Base-by-base conservation (phyloP, 2,888 invertebrate species). In the Leptopilina syphax region DNA sequence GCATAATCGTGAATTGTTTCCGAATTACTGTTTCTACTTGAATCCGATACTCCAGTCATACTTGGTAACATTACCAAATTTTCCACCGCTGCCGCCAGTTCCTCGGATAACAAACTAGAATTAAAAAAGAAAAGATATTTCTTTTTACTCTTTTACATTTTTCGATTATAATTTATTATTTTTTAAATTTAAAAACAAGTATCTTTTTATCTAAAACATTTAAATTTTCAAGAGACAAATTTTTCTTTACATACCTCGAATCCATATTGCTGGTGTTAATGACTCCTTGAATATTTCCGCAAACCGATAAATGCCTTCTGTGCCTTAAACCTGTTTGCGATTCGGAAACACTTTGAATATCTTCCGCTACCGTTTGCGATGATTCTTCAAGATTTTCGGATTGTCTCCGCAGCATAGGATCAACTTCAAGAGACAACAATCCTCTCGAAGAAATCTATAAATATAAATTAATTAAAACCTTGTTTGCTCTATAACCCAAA, bases 1-100 rank as follows among this genome's bases (percentile, higher is more conserved):
- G 98, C 97, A 89, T 98, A 98, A 91, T 98, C 98, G 89, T 98
- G 98, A 1, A 96, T 95, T 79, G 94, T 93, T 85, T 93, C 93
- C 47, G 91, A 92, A 65, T 90, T 89, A 83, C 92, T 92, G 83
- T 92, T 91, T 7, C 89, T 85, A 77, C 79, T 88, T 27, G 88
- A 86, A 78, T 90, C 89, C 68, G 89, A 86, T 81, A 87, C 87
- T 81, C 92, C 90, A 79, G 90, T 87, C 79, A 91, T 89, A 77
- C 88, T 90, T 3, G 92, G 92, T 60, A 93, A 87, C 83, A 94
- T 93, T 12, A 93, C 93, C 65, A 94, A 90, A 78, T 94, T 94
- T 86, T 94, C 94, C 27, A 94, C 94, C 41, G 94, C 94, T 1
- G 94, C 94, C 65, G 94, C 94, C 77, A 94, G 88, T 89, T 94